Conservation (phyloP, 2,888 invertebrate genomes). For the Elmis aenea region DNA sequence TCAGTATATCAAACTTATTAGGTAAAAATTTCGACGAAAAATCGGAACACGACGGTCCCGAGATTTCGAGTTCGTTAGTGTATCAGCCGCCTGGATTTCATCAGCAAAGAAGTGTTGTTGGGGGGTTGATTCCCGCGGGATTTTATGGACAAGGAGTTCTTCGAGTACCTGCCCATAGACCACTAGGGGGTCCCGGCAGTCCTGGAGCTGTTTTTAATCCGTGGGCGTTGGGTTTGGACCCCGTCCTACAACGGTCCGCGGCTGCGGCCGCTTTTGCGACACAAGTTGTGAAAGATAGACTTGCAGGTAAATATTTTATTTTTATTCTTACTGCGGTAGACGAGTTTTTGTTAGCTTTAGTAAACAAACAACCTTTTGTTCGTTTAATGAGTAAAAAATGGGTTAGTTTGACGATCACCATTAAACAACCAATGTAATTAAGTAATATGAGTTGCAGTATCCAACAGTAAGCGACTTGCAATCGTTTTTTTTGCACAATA, state of each 20-base stretch:
- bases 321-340: too few species aligned
- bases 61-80: conserved; percentile 30
- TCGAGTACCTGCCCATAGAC: conserved; percentile 76
- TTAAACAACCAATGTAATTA: too few species aligned
- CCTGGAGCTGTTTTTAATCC: conserved; percentile 46
- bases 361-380: too few species aligned
- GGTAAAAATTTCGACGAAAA: conserved; percentile 70
- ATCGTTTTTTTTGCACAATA: too few species aligned
- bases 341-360: too few species aligned
- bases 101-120: conserved; percentile 35
- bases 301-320: conserved; percentile 81
- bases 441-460: too few species aligned
- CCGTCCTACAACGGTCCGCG: conserved; percentile 61
- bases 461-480: too few species aligned
- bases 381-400: too few species aligned
- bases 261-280: conserved; percentile 71
- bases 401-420: too few species aligned
- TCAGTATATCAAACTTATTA: conserved; percentile 76
- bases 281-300: conserved; percentile 76
- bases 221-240: conserved; percentile 52
- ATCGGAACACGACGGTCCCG: conserved; percentile 37
- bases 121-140: conserved; percentile 43
- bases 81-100: conserved; percentile 35
- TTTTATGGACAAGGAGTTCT: conserved; percentile 66
- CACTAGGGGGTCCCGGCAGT: conserved; percentile 53